These are phyloP conservation scores for Diadophis punctatus DNA, from an alignment of 2,113 vertebrate genomes.

Conservation along the genomic window DNA sequence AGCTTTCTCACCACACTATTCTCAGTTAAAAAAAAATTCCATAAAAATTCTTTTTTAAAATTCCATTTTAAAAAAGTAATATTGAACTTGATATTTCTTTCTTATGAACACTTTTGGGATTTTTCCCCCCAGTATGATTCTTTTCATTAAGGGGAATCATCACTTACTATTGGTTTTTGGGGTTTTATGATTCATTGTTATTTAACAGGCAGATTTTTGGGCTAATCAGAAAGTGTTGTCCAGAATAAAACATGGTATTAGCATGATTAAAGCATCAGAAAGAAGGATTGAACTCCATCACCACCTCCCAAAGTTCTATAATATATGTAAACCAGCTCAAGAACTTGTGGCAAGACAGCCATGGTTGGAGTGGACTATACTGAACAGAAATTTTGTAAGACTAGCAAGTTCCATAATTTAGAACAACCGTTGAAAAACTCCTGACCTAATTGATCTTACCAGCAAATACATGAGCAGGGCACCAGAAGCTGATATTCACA, in stretches of 20 bases:
- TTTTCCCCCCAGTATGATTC: neutral
- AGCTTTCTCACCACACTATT: neutral
- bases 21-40: neutral
- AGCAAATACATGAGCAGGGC: neutral
- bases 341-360: neutral
- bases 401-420: neutral
- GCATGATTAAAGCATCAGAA: neutral
- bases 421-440: neutral
- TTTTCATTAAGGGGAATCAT: neutral
- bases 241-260: neutral
- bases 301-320: neutral
- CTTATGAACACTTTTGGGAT: neutral
- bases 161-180: neutral
- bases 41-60: no score
- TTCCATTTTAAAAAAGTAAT: no score
- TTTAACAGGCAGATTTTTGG: neutral
- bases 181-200: neutral
- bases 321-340: neutral
- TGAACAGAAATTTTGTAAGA: neutral
- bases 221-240: neutral
- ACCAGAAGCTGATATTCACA: neutral
- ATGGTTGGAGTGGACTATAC: neutral
- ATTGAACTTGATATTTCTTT: neutral
- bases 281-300: neutral
- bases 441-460: neutral